Conservation (phyloP, 2,797 vertebrate species). For the Pseudotriccus pelzelni region DNA sequence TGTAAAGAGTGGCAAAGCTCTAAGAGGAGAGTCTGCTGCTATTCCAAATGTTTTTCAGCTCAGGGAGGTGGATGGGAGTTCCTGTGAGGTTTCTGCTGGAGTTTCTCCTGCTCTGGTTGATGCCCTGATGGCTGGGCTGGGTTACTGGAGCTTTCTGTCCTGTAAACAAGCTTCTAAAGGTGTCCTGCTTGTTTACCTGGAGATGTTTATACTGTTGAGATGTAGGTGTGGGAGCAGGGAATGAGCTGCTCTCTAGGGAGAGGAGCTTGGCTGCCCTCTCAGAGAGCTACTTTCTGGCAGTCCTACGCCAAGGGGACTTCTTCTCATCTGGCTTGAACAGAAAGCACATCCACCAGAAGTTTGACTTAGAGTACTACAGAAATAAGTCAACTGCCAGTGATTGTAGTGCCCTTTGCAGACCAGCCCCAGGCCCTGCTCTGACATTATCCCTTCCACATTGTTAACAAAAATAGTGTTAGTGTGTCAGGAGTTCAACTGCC, state of each 20-base stretch:
- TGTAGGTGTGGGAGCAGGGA: background rate
- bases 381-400: background rate
- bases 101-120: background rate
- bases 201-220: background rate
- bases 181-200: background rate
- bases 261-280: background rate
- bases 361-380: background rate
- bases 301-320: background rate
- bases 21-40: background rate
- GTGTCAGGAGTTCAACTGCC: background rate
- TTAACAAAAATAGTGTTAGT: background rate
- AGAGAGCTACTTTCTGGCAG: background rate
- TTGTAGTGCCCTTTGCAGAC: background rate
- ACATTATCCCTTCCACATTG: background rate
- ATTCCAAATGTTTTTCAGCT: background rate
- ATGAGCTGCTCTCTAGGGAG: background rate
- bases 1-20: background rate
- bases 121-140: background rate
- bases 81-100: background rate
- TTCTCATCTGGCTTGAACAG: background rate
- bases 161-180: background rate
- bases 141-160: background rate
- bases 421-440: background rate
- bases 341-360: background rate
- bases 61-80: background rate